Evolutionary conservation across 2,888 invertebrate species (phyloP), one percentile per base, ranked within the genome.

Genomic region (Apodemia duryi): DNA sequence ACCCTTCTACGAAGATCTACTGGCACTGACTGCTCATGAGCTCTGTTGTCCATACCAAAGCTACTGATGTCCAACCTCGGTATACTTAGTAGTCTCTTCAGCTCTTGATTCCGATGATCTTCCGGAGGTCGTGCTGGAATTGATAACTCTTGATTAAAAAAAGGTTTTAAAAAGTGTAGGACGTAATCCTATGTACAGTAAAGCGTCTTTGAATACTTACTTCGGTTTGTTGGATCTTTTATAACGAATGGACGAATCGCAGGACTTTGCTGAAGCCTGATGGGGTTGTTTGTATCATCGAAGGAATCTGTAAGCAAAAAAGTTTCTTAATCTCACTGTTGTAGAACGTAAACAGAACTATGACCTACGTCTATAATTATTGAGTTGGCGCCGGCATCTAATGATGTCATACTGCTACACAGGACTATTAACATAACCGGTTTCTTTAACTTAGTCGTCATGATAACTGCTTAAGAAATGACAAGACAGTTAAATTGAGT

Each of bases 281-380:
- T 52, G 52, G 28, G 52, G 52, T 52, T 52, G 28, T 52, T 52
- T 28, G 52, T n/a, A 52, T 28, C 52, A 52, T 52, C 52, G 52
- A 52, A 52, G 52, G 52, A 52, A 52, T 52, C 52, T 52, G 52
- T 52, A 52, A 52, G 52, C 52, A 52, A 52, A 11, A 52, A 28
- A 52, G 52, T 52, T 7, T 52, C 52, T 52, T 3, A 52, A 2
- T 52, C 52, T 52, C 52, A 52, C 2, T 52, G 52, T 52, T 52
- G n/a, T 52, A 52, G 52, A 52, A 52, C 52, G 4, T 52, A 52
- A 52, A 52, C 52, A 52, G 52, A 52, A 52, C 52, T 52, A 52
- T 52, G 28, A 52, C 52, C 52, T 52, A 52, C 52, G 52, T 52
- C 52, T 52, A 52, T 52, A 52, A 52, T 13, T 52, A 52, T 52